phyloP scores from a whole-genome alignment of 2,888 invertebrate genomes.

The Azorinus chamasolen region DNA sequence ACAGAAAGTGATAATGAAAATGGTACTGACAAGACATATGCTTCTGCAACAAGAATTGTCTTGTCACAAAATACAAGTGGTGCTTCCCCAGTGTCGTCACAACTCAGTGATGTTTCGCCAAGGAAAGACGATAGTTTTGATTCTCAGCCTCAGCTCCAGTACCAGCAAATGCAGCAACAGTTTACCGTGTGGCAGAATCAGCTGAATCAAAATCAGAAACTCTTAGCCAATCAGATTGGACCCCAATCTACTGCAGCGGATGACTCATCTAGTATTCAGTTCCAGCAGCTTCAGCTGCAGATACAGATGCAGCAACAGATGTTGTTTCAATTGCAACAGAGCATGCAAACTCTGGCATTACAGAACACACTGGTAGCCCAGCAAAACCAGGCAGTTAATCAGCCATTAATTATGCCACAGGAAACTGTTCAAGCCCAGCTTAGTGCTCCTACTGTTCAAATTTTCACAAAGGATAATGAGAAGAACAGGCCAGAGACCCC shows the following conservation, averaged over 20 bases:
- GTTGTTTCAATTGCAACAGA: constrained; percentile 73
- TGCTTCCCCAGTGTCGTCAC: constrained; percentile 22
- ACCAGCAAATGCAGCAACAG: constrained; percentile 79
- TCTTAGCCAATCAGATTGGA: constrained; percentile 66
- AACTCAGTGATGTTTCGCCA: constrained; percentile 39
- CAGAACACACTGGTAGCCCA: constrained; percentile 60
- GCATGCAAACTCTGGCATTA: constrained; percentile 68
- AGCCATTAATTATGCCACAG: constrained; percentile 21
- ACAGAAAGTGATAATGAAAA: constrained; percentile 20
- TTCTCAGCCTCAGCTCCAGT: constrained; percentile 72
- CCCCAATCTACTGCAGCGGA: constrained; percentile 46
- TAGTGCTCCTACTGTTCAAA: constrained; percentile 26
- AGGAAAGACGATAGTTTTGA: constrained; percentile 46
- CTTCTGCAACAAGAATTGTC: constrained; percentile 56
- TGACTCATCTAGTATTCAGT: constrained; percentile 69
- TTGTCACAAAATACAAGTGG: constrained; percentile 25
- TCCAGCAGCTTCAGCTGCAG: constrained; percentile 76
- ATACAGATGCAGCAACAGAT: constrained; percentile 78
- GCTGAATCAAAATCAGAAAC: constrained; percentile 78
- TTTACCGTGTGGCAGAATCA: constrained; percentile 82
- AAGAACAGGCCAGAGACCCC: constrained; percentile 21
- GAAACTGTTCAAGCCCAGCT: constrained; percentile 26
- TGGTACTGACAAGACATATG: constrained; percentile 23
- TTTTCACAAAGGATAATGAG: constrained; percentile 33
- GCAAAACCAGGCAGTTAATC: constrained; percentile 13